Base-by-base conservation (phyloP, 2,888 invertebrate genomes). In the Drosophila fungiperda region DNA sequence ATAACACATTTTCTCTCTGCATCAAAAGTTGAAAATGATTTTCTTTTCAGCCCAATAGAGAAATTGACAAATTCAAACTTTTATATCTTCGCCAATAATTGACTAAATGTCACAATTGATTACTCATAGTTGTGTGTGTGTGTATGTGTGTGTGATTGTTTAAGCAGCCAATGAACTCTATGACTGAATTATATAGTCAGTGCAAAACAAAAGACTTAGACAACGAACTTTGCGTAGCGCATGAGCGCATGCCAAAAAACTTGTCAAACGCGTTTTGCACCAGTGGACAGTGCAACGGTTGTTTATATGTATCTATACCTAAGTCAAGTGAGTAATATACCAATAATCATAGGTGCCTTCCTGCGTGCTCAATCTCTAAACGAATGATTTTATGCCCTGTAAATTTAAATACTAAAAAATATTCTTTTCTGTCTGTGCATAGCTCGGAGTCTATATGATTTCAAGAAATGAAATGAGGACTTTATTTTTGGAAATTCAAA, bases 121-220 rank as follows among this genome's bases (percentile, higher is more conserved):
- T 53, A 49, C 67, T 49, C 42, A 58, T 48, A 60, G 68, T 33
- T 26, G 40, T 58, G 40, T 50, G 63, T 69, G 55, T 49, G 45
- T 68, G 29, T 69, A 58, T 63, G 59, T 67, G 12, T 62, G 20
- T 54, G 32, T 64, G 50, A 58, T 55, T 40, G 55, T 54, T 49
- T n/a, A 15, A n/a, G 62, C 75, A 80, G 89, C 64, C 87, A 86
- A 78, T 89, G 85, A 86, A 86, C 85, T 89, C 87, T 78, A 78
- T 68, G 83, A 58, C 64, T 78, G 77, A 52, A 69, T 74, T 77
- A 63, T 68, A 77, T 71, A 49, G 80, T 54, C 53, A 35, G 49
- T 55, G 35, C 66, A 69, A 87, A 87, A 89, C 79, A 87, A 88
- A 88, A 90, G 90, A 88, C 86, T 89, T 90, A 87, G 86, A 78